Conservation (phyloP, 2,888 invertebrate genomes). For the Therioaphis trifolii region DNA sequence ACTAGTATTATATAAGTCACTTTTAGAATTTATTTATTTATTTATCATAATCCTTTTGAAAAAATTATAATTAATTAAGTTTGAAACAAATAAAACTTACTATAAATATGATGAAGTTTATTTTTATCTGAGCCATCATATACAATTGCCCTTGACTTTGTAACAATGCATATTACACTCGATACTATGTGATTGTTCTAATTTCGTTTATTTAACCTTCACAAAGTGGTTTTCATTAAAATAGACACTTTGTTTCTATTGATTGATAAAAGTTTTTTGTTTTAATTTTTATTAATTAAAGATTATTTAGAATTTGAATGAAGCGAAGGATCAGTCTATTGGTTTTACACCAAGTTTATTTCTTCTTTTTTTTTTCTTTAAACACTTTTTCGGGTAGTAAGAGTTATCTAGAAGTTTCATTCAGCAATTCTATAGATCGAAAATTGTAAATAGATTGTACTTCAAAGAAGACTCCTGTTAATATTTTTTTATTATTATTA, state of each 20-base stretch:
- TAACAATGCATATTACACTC: slow-evolving; percentile 14
- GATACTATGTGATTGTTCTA: background rate
- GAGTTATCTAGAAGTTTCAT: no score
- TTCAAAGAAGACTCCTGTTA: no score
- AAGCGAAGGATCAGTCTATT: no score
- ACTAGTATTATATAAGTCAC: no score
- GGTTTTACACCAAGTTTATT: no score
- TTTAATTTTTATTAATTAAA: background rate
- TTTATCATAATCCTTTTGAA: background rate
- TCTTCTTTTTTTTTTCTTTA: no score
- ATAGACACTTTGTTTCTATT: slow-evolving; percentile 17
- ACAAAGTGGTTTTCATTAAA: background rate
- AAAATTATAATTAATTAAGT: background rate
- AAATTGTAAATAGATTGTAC: no score
- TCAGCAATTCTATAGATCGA: no score
- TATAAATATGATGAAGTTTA: slow-evolving; percentile 15
- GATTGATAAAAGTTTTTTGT: background rate
- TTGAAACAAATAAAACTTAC: slow-evolving; percentile 2
- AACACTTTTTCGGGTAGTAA: no score
- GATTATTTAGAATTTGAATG: no score
- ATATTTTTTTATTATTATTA: no score
- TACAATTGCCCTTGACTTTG: slow-evolving; percentile 28
- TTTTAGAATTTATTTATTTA: background rate
- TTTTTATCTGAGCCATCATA: slow-evolving; percentile 8
- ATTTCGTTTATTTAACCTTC: slow-evolving; percentile 32